These are phyloP conservation scores for Pollicipes pollicipes DNA, from an alignment of 1,140 invertebrate species.

Conservation along the genomic window DNA sequence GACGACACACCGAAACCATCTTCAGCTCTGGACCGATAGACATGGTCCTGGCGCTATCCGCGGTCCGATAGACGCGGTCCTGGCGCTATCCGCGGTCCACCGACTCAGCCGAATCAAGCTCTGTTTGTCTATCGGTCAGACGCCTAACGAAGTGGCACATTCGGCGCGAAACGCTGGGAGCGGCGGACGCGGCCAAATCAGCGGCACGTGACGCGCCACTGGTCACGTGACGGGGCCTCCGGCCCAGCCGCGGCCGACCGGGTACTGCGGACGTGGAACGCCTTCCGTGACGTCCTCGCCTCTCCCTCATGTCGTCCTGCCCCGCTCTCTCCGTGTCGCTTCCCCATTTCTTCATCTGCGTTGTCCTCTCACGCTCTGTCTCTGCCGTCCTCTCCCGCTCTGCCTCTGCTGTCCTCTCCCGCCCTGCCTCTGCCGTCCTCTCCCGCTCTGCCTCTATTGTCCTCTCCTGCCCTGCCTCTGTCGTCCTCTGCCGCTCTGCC, in stretches of 20 bases:
- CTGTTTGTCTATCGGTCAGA: background rate
- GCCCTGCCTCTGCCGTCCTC: background rate
- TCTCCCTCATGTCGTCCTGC: too few species aligned
- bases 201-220: background rate
- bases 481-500: too few species aligned
- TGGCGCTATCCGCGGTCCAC: too few species aligned
- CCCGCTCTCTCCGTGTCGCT: too few species aligned
- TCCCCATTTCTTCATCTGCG: too few species aligned
- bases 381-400: background rate
- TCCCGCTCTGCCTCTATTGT: background rate
- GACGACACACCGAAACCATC: too few species aligned
- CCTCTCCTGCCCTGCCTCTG: background rate
- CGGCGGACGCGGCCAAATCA: background rate
- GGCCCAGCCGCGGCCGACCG: background rate
- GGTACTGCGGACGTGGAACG: too few species aligned
- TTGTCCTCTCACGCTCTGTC: background rate
- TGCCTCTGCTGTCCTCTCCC: background rate
- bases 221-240: background rate
- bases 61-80: too few species aligned
- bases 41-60: too few species aligned
- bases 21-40: too few species aligned
- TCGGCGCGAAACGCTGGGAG: background rate
- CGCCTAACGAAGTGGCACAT: background rate
- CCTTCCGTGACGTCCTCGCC: background rate
- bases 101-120: background rate